Percentiles rank a stretch among this genome's conserved stretches.
phyloP scores from a whole-genome alignment of 1,140 invertebrate genomes.

The Pseudomyrmex concolor region DNA sequence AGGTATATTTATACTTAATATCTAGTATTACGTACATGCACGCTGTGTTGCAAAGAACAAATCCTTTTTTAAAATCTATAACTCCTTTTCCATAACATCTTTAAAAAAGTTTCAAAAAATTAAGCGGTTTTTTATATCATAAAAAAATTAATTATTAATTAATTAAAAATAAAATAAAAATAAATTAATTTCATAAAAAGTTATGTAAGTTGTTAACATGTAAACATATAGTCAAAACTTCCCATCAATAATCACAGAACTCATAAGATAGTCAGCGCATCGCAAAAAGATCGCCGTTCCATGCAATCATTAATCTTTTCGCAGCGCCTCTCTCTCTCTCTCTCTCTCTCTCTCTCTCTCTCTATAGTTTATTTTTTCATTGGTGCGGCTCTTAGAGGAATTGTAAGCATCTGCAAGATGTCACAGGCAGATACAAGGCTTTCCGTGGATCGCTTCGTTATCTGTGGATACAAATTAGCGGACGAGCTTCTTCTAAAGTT shows the following conservation, averaged over 20 bases:
- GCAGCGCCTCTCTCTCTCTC: background rate
- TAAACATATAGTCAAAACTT: background rate
- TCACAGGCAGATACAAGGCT: constrained; percentile 75
- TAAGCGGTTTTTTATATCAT: background rate
- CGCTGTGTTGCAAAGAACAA: too few species aligned
- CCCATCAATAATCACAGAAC: constrained; percentile 19
- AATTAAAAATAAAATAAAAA: background rate
- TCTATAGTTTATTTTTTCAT: constrained; percentile 61
- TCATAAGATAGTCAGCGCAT: constrained; percentile 20
- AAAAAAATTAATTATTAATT: too few species aligned
- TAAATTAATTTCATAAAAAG: background rate
- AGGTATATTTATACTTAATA: constrained; percentile 8
- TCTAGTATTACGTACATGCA: background rate
- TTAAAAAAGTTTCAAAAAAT: too few species aligned
- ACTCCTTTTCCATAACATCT: too few species aligned
- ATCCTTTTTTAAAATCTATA: too few species aligned
- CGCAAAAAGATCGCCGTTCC: constrained; percentile 27
- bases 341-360: background rate
- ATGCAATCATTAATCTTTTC: constrained; percentile 56
- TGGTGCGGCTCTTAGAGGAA: background rate
- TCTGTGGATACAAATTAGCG: constrained; percentile 83
- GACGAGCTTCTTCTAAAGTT: constrained; percentile 82
- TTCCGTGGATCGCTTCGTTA: constrained; percentile 75
- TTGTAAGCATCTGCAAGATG: constrained; percentile 61
- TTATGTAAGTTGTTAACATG: constrained; percentile 16